Percentiles rank a stretch among this genome's conserved stretches.
These are phyloP conservation scores for Tenodera sinensis DNA, from an alignment of 2,888 invertebrate species.

Conservation along the genomic window DNA sequence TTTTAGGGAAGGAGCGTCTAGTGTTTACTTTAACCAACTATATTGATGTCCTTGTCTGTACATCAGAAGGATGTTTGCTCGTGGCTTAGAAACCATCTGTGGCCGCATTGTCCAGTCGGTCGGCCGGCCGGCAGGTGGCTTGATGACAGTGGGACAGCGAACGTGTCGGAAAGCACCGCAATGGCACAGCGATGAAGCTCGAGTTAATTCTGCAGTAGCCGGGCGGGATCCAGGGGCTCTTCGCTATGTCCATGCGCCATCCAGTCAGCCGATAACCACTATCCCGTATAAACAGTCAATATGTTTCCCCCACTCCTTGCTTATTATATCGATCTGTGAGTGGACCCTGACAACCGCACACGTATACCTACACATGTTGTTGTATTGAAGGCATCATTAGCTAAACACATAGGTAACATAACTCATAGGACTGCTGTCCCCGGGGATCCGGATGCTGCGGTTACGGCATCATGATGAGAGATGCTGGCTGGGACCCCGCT, in stretches of 20 bases:
- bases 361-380: neutral
- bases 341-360: neutral
- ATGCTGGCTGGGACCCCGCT: neutral
- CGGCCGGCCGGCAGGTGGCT: no score
- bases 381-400: neutral
- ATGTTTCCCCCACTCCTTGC: neutral
- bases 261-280: neutral
- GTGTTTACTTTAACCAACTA: no score
- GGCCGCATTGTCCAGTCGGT: no score
- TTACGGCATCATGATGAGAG: neutral
- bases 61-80: no score
- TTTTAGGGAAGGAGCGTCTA: no score
- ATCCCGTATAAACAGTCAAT: neutral
- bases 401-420: neutral
- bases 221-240: neutral
- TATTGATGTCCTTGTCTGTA: no score
- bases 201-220: neutral
- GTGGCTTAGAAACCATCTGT: no score
- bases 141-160: no score
- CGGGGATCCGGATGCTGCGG: neutral
- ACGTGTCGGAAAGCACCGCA: neutral
- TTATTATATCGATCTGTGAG: neutral
- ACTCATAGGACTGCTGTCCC: neutral
- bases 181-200: neutral
- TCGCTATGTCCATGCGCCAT: neutral